Conservation (phyloP, 2,888 invertebrate species). For the Myopa tessellatipennis region DNA sequence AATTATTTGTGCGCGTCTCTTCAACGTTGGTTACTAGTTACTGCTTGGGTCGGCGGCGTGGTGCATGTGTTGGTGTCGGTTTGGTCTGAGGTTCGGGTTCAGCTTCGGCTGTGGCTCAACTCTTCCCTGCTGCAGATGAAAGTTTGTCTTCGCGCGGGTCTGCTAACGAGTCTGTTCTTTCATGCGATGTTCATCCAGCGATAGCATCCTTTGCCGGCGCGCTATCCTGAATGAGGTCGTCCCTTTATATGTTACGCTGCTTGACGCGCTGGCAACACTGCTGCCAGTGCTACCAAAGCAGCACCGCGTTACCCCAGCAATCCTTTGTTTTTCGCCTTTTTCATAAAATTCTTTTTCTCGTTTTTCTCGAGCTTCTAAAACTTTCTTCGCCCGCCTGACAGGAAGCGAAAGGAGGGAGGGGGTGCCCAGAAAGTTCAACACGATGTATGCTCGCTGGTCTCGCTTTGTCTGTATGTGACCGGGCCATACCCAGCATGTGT, state of each 20-base stretch:
- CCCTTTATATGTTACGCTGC: conserved; percentile 12
- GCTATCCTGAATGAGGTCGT: conserved; percentile 33
- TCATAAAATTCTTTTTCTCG: conserved; percentile 1
- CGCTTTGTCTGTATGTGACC: neutral
- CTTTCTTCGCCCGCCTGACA: conserved; percentile 21
- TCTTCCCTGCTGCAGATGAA: conserved; percentile 33
- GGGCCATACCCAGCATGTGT: neutral
- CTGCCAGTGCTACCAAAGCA: conserved; percentile 16
- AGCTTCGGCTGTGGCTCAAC: conserved; percentile 6
- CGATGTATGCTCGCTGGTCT: conserved; percentile 1
- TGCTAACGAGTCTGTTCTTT: conserved; percentile 28
- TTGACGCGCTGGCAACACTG: conserved; percentile 3
- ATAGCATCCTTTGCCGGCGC: conserved; percentile 24
- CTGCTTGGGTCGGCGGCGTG: neutral
- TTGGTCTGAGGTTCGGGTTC: conserved; percentile 6
- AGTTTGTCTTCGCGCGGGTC: conserved; percentile 39
- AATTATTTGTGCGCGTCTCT: conserved; percentile 26
- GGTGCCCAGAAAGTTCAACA: neutral
- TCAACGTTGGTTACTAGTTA: neutral
- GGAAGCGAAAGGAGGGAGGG: neutral
- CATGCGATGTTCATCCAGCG: conserved; percentile 7
- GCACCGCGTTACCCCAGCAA: conserved; percentile 10
- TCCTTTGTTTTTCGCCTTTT: conserved; percentile 29
- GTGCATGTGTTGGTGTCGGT: conserved; percentile 8
- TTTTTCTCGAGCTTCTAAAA: conserved; percentile 17